phyloP scores from a whole-genome alignment of 2,888 invertebrate species.

The Agrochola lota region DNA sequence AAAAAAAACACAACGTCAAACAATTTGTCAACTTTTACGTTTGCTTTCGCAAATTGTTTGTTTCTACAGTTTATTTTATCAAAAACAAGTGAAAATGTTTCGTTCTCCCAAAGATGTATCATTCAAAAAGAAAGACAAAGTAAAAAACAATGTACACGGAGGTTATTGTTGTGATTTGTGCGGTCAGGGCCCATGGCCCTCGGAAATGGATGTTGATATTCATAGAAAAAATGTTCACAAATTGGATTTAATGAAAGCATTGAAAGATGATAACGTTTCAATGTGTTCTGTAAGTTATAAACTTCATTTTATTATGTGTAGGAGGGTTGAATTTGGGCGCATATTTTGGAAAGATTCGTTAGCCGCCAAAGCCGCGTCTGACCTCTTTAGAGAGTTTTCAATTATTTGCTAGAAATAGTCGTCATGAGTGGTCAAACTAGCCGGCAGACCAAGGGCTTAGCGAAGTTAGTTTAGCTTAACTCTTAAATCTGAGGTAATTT shows the following conservation, averaged over 20 bases:
- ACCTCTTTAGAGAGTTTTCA: neutral
- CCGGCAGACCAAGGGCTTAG: no score
- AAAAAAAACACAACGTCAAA: slow-evolving; percentile 31
- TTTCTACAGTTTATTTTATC: neutral
- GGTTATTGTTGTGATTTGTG: slow-evolving; percentile 70
- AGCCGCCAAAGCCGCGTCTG: neutral
- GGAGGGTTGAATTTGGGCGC: neutral
- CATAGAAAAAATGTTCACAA: slow-evolving; percentile 72
- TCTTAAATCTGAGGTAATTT: no score
- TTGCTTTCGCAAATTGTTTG: neutral
- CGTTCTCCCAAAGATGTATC: slow-evolving; percentile 50
- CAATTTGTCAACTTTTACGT: neutral
- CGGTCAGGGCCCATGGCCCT: slow-evolving; percentile 67
- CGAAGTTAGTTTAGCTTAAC: no score
- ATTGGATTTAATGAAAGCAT: slow-evolving; percentile 19
- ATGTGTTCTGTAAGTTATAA: slow-evolving; percentile 62
- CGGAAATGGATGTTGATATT: slow-evolving; percentile 77
- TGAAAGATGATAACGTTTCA: slow-evolving; percentile 28
- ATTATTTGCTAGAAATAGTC: neutral
- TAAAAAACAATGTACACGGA: neutral
- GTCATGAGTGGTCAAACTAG: no score
- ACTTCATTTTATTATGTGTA: neutral
- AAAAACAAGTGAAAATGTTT: slow-evolving; percentile 53
- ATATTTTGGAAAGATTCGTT: neutral
- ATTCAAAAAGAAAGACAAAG: neutral